These are phyloP conservation scores for Fregetta grallaria DNA, from an alignment of 2,113 vertebrate species.

Conservation along the genomic window DNA sequence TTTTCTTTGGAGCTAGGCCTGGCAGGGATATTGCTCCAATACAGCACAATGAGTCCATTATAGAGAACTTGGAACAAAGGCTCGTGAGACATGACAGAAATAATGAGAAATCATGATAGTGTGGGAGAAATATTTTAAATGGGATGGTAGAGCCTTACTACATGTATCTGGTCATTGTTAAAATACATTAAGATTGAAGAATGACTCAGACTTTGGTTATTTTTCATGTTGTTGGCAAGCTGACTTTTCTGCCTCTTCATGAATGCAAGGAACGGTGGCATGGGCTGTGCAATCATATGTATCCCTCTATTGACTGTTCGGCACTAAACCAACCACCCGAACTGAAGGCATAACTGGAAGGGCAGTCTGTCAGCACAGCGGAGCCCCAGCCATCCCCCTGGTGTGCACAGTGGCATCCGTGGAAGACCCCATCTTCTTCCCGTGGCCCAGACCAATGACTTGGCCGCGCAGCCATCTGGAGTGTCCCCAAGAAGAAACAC, in stretches of 20 bases:
- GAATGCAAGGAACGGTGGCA: background rate
- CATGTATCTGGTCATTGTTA: background rate
- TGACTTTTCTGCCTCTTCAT: background rate
- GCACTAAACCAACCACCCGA: background rate
- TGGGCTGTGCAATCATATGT: background rate
- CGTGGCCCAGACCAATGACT: accelerated
- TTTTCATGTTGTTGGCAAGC: background rate
- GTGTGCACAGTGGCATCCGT: accelerated
- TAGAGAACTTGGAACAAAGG: background rate
- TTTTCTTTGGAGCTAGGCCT: background rate
- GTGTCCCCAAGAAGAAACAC: background rate
- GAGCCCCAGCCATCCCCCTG: accelerated
- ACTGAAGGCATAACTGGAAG: background rate
- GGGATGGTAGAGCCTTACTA: background rate
- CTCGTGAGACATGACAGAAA: background rate
- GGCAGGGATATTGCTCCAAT: background rate
- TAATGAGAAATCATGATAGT: accelerated
- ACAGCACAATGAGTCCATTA: background rate
- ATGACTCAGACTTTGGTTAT: background rate
- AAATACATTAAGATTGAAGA: background rate
- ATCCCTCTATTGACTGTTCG: no score
- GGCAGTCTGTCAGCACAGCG: background rate
- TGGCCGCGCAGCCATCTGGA: accelerated
- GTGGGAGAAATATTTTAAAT: background rate
- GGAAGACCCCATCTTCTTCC: background rate